Evolutionary conservation across 2,113 vertebrate genomes (phyloP).

Genomic region (Panurus biarmicus): DNA sequence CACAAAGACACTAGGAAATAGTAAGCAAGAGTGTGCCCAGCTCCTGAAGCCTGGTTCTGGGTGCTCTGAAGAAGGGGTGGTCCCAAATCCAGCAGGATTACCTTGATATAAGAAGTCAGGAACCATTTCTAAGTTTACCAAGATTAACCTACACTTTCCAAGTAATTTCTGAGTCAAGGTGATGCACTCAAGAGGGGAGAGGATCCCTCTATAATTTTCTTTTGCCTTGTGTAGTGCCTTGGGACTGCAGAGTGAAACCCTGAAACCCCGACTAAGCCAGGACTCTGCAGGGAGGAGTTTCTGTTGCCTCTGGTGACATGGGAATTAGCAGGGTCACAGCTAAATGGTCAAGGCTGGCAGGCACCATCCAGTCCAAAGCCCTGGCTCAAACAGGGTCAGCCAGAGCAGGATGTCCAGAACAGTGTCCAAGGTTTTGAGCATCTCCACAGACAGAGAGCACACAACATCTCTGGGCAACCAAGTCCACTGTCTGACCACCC

Average conservation of each 20-base stretch:
- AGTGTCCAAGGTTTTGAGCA: neutral
- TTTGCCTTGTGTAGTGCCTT: neutral
- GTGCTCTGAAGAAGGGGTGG: neutral
- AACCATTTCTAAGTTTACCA: neutral
- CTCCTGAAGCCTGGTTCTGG: neutral
- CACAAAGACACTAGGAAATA: neutral
- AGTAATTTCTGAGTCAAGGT: neutral
- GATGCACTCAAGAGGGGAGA: neutral
- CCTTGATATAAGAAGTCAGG: neutral
- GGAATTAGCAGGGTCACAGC: neutral
- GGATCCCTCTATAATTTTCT: neutral
- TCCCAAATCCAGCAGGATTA: neutral
- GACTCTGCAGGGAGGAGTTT: neutral
- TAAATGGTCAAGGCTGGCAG: neutral
- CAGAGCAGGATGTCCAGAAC: neutral
- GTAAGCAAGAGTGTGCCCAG: neutral
- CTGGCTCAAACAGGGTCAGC: rapidly evolving
- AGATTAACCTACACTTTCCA: neutral
- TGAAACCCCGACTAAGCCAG: neutral
- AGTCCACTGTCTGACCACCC: neutral
- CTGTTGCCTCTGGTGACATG: neutral
- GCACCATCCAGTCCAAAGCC: neutral
- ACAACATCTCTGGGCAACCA: neutral
- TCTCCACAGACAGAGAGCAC: neutral
- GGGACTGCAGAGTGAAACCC: neutral